These are phyloP conservation scores for Heterodera schachtii DNA, from an alignment of 1,140 invertebrate genomes.

Conservation along the genomic window DNA sequence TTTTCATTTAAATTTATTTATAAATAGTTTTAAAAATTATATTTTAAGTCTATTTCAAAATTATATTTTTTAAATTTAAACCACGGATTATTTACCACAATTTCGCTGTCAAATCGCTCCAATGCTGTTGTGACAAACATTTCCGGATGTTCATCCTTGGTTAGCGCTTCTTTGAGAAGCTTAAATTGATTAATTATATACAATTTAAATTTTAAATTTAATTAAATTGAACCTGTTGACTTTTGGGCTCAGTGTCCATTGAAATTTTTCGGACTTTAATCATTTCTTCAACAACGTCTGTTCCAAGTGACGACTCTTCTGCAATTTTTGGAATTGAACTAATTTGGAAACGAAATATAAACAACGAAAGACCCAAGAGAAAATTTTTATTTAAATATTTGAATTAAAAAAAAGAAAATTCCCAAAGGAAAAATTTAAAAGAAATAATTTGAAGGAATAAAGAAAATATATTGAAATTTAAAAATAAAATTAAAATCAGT, in stretches of 20 bases:
- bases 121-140: conserved; percentile 2
- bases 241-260: conserved; percentile 1
- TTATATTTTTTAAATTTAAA: too few relatives aligned
- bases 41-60: too few relatives aligned
- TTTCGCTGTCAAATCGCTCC: not conserved
- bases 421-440: too few relatives aligned
- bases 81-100: not conserved
- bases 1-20: too few relatives aligned
- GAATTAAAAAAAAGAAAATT: too few relatives aligned
- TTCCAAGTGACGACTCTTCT: not conserved
- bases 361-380: not conserved
- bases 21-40: too few relatives aligned
- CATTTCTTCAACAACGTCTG: not conserved
- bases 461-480: too few relatives aligned
- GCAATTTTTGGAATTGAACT: not conserved
- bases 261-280: conserved; percentile 4
- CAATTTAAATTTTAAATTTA: not conserved
- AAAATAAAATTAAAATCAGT: too few relatives aligned
- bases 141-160: not conserved
- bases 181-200: not conserved
- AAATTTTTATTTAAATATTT: too few relatives aligned
- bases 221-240: not conserved
- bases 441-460: too few relatives aligned
- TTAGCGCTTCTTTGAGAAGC: not conserved
- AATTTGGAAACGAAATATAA: not conserved